Conservation (phyloP, 2,113 vertebrate genomes). For the Microtus montanus region DNA sequence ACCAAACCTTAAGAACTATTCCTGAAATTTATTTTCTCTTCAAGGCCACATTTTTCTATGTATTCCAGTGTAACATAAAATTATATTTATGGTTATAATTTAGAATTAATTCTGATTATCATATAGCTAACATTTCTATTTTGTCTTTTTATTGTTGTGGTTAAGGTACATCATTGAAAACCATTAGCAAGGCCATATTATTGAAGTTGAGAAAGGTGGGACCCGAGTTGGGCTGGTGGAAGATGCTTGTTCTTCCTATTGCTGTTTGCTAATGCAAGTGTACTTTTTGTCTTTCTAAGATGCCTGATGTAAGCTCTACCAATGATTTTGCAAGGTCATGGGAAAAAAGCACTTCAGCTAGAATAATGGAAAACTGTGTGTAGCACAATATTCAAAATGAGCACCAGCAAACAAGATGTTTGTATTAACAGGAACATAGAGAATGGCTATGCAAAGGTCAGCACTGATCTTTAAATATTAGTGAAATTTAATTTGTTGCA, state of each 20-base stretch:
- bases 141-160: constrained; percentile 76
- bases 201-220: constrained; percentile 82
- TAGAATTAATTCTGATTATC: constrained; percentile 84
- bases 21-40: constrained; percentile 81
- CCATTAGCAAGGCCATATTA: constrained; percentile 79
- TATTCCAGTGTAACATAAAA: constrained; percentile 73
- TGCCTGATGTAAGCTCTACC: constrained; percentile 76
- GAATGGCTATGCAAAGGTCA: constrained; percentile 82
- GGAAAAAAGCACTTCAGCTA: constrained; percentile 66
- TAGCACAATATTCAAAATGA: constrained; percentile 80
- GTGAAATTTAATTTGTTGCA: constrained; percentile 81
- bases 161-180: constrained; percentile 76
- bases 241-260: constrained; percentile 38
- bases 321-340: constrained; percentile 74
- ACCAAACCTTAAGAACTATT: constrained; percentile 79
- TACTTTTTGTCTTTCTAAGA: constrained; percentile 51
- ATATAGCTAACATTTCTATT: constrained; percentile 67
- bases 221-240: constrained; percentile 54
- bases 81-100: constrained; percentile 71
- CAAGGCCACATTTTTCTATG: constrained; percentile 80
- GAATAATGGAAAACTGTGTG: constrained; percentile 79
- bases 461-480: constrained; percentile 84
- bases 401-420: constrained; percentile 80
- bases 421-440: constrained; percentile 78
- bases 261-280: constrained; percentile 77